Evolutionary conservation across 2,888 invertebrate species (phyloP).

Genomic region (Athalia cordata): DNA sequence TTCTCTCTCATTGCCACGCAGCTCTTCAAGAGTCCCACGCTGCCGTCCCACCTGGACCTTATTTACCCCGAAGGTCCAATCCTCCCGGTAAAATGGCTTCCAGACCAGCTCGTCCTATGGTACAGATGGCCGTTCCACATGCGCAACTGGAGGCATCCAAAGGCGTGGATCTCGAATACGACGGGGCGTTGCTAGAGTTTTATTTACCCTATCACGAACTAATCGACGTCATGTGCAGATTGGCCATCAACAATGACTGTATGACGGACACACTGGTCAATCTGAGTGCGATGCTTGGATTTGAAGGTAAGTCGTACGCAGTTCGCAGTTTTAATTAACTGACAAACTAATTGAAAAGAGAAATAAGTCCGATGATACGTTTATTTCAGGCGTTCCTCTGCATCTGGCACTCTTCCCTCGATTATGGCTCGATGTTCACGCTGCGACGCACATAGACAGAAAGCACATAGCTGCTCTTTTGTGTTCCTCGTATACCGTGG

Average conservation of each 20-base stretch:
- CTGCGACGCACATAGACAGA: slow-evolving; percentile 83
- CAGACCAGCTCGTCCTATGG: slow-evolving; percentile 86
- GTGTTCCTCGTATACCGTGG: slow-evolving; percentile 88
- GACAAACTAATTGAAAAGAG: not conserved
- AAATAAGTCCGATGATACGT: not conserved
- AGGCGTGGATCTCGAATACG: slow-evolving; percentile 86
- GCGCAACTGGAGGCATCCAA: slow-evolving; percentile 83
- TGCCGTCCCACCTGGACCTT: slow-evolving; percentile 84
- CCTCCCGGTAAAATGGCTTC: slow-evolving; percentile 79
- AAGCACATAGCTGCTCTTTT: slow-evolving; percentile 89
- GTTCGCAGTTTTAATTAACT: not conserved
- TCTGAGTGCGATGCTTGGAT: slow-evolving; percentile 91
- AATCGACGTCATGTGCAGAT: slow-evolving; percentile 89
- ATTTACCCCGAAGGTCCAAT: slow-evolving; percentile 84
- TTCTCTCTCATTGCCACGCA: slow-evolving; percentile 89
- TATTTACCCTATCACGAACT: slow-evolving; percentile 93
- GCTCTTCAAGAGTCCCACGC: slow-evolving; percentile 85
- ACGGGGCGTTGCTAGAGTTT: slow-evolving; percentile 84
- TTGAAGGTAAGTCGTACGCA: slow-evolving; percentile 78
- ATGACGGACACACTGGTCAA: slow-evolving; percentile 90
- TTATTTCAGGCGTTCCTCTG: slow-evolving; percentile 80
- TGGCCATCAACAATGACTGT: slow-evolving; percentile 91
- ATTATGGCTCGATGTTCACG: slow-evolving; percentile 92
- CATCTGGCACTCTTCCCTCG: slow-evolving; percentile 93
- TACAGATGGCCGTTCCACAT: slow-evolving; percentile 89